Evolutionary conservation across 1,140 invertebrate species (phyloP), one percentile per base, ranked within the genome.

Genomic region (Drosophila quadrilineata): DNA sequence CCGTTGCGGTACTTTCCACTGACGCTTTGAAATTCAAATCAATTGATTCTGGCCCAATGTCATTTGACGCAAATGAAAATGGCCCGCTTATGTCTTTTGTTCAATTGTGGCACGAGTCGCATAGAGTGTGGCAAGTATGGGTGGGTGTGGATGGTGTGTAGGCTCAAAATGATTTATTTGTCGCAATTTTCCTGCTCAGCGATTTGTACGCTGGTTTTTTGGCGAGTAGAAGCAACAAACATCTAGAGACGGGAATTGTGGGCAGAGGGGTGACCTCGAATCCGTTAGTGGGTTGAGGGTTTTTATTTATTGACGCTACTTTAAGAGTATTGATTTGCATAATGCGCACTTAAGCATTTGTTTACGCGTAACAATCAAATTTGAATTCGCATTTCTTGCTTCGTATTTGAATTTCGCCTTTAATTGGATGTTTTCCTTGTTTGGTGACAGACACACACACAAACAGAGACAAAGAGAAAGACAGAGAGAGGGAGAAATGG

Each of bases 261-360:
- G 17, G 6, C 1, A 36, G 19, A 26, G 6, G 21, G n/a, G 19
- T n/a, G 17, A 9, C 38, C 12, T 22, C 41, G 6, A 28, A 21
- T 45, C 21, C 9, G 22, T 19, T 48, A 10, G 46, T 6, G 24
- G 3, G 29, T 17, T 24, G 19, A 24, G 16, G 24, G 17, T 10
- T 59, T 50, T 84, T 84, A 84, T 84, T 84, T 84, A 84, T 84
- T 85, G 79, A 71, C 71, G 70, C 62, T 85, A 67, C 80, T 84
- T 84, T 85, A 84, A 84, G 79, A 85, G 79, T 84, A 84, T 84
- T 85, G 79, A 84, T 84, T 84, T 84, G 79, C 79, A 84, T 84
- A 84, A 84, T 84, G 79, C 79, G 79, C 75, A 84, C 79, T 84
- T 84, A 84, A 77, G 79, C 74, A 85, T 84, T 84, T 84, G 79